Conservation (phyloP, 1,140 invertebrate genomes). For the Pentalonia nigronervosa region DNA sequence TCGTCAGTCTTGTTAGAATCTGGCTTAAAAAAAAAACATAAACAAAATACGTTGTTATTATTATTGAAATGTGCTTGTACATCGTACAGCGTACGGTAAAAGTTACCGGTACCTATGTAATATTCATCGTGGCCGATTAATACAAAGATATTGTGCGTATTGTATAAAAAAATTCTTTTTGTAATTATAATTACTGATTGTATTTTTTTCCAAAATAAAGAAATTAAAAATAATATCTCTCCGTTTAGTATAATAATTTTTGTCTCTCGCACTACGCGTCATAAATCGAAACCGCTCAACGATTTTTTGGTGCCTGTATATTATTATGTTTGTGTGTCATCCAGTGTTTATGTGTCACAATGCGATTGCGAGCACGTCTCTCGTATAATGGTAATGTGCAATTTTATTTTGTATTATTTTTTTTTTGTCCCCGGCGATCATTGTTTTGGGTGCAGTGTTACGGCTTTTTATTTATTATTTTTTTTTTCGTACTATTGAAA, state of each 20-base stretch:
- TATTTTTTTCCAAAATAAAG: no score
- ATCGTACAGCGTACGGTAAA: background rate
- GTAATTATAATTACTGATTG: no score
- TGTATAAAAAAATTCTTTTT: no score
- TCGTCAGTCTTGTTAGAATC: no score
- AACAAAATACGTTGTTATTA: background rate
- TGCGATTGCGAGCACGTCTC: background rate
- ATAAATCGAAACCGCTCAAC: background rate
- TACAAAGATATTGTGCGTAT: background rate
- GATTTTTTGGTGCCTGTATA: background rate
- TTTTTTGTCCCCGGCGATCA: background rate
- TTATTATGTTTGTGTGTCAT: background rate
- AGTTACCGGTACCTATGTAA: background rate
- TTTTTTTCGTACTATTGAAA: background rate
- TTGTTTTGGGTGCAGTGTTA: background rate
- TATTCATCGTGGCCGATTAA: background rate
- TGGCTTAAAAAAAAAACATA: background rate
- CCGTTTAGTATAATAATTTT: no score
- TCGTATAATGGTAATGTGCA: background rate
- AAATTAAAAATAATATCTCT: no score
- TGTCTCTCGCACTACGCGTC: no score
- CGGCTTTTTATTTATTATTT: background rate
- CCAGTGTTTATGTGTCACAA: background rate
- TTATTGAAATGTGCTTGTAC: background rate
- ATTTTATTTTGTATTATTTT: background rate